These are phyloP conservation scores for Neuroscelio doddi DNA, from an alignment of 2,888 invertebrate species.

Conservation along the genomic window DNA sequence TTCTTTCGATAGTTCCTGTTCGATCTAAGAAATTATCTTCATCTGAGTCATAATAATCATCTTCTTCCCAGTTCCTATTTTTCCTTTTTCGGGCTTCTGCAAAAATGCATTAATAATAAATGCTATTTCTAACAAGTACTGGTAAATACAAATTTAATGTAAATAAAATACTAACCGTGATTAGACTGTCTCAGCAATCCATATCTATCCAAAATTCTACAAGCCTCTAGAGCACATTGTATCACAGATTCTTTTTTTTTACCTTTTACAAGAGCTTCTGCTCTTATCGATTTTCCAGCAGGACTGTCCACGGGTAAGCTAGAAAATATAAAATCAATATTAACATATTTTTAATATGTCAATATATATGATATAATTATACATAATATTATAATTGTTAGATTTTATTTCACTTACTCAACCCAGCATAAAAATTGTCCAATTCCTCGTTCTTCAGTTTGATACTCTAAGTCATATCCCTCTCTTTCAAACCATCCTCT, in stretches of 20 bases:
- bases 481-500: slow-evolving; percentile 96
- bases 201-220: slow-evolving; percentile 89
- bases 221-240: slow-evolving; percentile 96
- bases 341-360: slow-evolving; percentile 27
- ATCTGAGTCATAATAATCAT: slow-evolving; percentile 95
- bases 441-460: slow-evolving; percentile 88
- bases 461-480: slow-evolving; percentile 87
- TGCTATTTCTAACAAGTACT: no score
- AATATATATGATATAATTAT: slow-evolving; percentile 2
- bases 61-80: slow-evolving; percentile 84
- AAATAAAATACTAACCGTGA: slow-evolving; percentile 77
- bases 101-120: slow-evolving; percentile 20
- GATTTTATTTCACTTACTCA: slow-evolving; percentile 73
- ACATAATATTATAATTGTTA: no score
- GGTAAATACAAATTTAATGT: slow-evolving; percentile 24
- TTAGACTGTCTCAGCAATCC: slow-evolving; percentile 89
- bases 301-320: slow-evolving; percentile 88
- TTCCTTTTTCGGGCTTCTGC: slow-evolving; percentile 87
- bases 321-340: slow-evolving; percentile 15
- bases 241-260: slow-evolving; percentile 96
- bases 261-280: slow-evolving; percentile 90
- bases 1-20: slow-evolving; percentile 93
- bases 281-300: slow-evolving; percentile 83
- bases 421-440: slow-evolving; percentile 90
- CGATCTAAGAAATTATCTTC: slow-evolving; percentile 97